phyloP scores from a whole-genome alignment of 1,140 invertebrate species.

The Drosophila micromelanica region DNA sequence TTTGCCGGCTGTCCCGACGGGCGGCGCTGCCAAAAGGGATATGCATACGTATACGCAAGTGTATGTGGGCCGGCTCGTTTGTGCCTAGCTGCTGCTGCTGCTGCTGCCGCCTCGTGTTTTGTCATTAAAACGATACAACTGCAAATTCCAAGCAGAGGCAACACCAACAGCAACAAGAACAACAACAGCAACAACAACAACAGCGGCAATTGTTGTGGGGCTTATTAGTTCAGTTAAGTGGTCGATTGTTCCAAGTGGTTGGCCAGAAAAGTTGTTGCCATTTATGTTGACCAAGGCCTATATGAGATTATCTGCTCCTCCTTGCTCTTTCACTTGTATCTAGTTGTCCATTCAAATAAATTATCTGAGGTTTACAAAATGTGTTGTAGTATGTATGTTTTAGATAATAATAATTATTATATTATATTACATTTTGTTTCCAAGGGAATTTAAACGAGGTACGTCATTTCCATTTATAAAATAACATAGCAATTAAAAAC shows the following conservation, averaged over 20 bases:
- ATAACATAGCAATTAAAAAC: too few relatives aligned
- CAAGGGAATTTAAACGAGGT: too few relatives aligned
- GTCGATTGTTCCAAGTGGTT: slow-evolving; percentile 19
- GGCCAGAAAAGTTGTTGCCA: slow-evolving; percentile 21
- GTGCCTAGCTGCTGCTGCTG: too few relatives aligned
- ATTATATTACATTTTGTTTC: too few relatives aligned
- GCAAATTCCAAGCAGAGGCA: slow-evolving; percentile 57
- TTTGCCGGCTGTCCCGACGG: slow-evolving; percentile 35
- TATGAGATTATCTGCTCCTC: too few relatives aligned
- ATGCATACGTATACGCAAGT: not conserved
- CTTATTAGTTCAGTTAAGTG: slow-evolving; percentile 66
- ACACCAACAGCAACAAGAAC: slow-evolving; percentile 16
- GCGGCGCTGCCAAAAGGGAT: slow-evolving; percentile 4
- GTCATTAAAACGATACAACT: slow-evolving; percentile 73
- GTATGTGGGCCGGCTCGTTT: slow-evolving; percentile 11
- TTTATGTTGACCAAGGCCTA: too few relatives aligned
- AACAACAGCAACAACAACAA: slow-evolving; percentile 11
- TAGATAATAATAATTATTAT: too few relatives aligned
- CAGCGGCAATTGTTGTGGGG: slow-evolving; percentile 33
- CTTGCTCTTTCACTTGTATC: too few relatives aligned
- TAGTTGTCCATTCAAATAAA: too few relatives aligned
- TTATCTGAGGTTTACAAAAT: too few relatives aligned
- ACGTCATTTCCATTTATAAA: too few relatives aligned
- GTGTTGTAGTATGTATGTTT: too few relatives aligned
- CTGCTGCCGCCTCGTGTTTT: slow-evolving; percentile 47